Evolutionary conservation across 2,888 invertebrate genomes (phyloP).

Genomic region (Idaea straminata): DNA sequence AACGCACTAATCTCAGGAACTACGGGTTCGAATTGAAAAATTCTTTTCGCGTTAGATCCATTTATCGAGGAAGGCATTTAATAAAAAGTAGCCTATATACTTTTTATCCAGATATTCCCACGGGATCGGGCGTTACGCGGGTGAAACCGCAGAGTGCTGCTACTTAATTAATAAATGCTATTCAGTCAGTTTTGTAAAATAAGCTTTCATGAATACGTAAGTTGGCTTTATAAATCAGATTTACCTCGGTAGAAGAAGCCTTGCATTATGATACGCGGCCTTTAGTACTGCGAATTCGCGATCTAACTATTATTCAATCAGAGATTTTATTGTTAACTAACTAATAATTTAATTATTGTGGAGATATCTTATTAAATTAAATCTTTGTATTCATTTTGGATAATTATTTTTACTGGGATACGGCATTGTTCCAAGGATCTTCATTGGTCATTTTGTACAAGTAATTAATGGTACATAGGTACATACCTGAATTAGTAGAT

Average conservation of each 20-base stretch:
- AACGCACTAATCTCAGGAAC: too few species aligned
- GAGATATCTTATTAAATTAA: background rate
- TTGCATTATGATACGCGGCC: constrained; percentile 21
- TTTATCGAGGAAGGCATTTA: too few species aligned
- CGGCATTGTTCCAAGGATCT: background rate
- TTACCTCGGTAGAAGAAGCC: constrained; percentile 18
- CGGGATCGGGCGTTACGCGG: too few species aligned
- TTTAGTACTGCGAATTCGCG: background rate
- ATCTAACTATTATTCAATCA: background rate
- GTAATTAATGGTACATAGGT: background rate
- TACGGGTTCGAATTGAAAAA: too few species aligned
- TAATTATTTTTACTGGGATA: background rate
- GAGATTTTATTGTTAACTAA: background rate
- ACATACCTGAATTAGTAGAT: too few species aligned
- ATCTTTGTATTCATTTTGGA: background rate
- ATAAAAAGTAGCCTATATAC: too few species aligned
- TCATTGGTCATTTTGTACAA: background rate
- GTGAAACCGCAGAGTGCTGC: too few species aligned
- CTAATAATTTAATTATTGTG: background rate
- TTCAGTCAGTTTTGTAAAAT: background rate
- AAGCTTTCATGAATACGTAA: too few species aligned
- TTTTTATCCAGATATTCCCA: too few species aligned
- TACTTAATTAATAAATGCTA: background rate
- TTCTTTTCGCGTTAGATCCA: too few species aligned
- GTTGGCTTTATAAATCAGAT: constrained; percentile 8